Percentiles rank a stretch among this genome's conserved stretches.
These are phyloP conservation scores for Sternarchorhynchus goeldii DNA, from an alignment of 2,797 vertebrate genomes.

Conservation along the genomic window DNA sequence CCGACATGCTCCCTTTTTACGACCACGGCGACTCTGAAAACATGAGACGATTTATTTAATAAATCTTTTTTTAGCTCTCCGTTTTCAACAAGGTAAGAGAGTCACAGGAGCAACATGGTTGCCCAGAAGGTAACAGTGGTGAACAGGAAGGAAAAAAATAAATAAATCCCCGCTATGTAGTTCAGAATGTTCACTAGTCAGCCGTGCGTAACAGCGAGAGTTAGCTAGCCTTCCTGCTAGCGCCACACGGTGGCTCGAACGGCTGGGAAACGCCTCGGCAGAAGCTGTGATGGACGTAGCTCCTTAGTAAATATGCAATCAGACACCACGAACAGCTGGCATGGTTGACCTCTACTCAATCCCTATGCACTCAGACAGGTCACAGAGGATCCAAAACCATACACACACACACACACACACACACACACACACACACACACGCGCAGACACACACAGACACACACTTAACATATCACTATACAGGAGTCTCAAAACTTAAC, in stretches of 20 bases:
- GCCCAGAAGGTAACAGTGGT: not conserved
- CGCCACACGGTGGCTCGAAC: constrained; percentile 37
- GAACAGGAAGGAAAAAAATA: not conserved
- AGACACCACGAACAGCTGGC: constrained; percentile 82
- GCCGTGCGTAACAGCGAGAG: constrained; percentile 12
- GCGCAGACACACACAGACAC: too few relatives aligned
- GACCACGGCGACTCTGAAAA: not conserved
- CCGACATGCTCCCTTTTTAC: not conserved
- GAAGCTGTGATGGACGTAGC: constrained; percentile 60
- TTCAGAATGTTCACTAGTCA: constrained; percentile 8
- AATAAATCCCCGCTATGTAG: constrained; percentile 6
- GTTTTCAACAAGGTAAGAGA: not conserved
- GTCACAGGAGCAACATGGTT: not conserved
- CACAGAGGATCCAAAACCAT: constrained; percentile 49
- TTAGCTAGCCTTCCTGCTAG: constrained; percentile 33
- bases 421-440: constrained; percentile 35
- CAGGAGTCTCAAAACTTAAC: not conserved
- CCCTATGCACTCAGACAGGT: constrained; percentile 60
- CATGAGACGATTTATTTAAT: constrained; percentile 1
- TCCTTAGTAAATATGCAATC: constrained; percentile 81
- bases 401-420: constrained; percentile 29
- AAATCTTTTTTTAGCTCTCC: not conserved
- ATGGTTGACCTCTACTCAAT: constrained; percentile 70
- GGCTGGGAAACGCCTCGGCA: constrained; percentile 42
- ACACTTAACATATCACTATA: constrained; percentile 19